phyloP scores from a whole-genome alignment of 2,797 vertebrate genomes.

The Poliocrania exsul region DNA sequence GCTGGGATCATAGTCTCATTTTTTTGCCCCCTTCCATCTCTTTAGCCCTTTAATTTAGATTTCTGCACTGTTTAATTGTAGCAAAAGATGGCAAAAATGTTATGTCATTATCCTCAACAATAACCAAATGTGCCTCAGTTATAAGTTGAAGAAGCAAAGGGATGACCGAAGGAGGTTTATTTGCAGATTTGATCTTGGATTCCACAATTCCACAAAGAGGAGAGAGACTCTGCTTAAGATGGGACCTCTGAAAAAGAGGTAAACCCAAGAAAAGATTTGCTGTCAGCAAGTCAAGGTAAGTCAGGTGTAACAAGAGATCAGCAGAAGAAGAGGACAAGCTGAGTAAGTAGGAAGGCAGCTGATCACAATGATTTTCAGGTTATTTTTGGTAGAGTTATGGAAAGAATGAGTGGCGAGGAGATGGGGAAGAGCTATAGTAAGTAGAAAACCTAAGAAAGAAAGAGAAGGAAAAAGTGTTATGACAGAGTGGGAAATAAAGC shows the following conservation, averaged over 20 bases:
- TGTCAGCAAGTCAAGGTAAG: background rate
- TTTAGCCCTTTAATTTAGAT: background rate
- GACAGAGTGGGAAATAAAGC: background rate
- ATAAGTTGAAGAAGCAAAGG: background rate
- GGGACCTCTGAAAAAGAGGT: background rate
- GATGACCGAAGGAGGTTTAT: background rate
- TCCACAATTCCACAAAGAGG: background rate
- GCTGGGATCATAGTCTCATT: background rate
- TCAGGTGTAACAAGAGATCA: background rate
- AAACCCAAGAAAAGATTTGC: background rate
- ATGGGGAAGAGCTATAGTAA: background rate
- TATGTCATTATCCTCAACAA: background rate
- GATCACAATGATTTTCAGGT: background rate
- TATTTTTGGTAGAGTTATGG: background rate
- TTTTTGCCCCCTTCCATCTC: background rate
- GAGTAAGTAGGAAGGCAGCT: background rate
- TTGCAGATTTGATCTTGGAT: background rate
- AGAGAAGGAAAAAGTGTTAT: background rate
- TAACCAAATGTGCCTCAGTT: background rate
- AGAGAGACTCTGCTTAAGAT: background rate
- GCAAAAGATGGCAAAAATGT: fast-evolving
- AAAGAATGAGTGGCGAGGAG: background rate
- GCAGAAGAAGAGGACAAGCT: background rate
- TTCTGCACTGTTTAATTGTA: background rate
- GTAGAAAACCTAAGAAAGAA: background rate